These are phyloP conservation scores for Corella eumyota DNA, from an alignment of 23 tunicate species.

Conservation along the genomic window DNA sequence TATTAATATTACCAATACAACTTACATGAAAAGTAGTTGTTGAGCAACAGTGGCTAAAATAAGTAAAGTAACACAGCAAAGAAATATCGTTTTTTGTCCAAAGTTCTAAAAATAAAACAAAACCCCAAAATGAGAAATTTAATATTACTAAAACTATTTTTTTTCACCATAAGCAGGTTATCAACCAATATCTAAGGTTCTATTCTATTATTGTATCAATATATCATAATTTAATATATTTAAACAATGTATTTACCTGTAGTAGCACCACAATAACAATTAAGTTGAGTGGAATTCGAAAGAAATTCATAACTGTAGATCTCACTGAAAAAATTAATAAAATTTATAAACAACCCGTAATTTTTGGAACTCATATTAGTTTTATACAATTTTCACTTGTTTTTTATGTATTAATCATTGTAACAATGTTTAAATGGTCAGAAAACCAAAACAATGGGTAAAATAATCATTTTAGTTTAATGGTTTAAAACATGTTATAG, in stretches of 20 bases:
- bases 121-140: neutral
- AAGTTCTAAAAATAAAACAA: slow-evolving; percentile 14
- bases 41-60: slow-evolving; percentile 15
- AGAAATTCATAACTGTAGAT: slow-evolving; percentile 45
- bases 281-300: slow-evolving; percentile 40
- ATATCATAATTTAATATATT: too few species aligned
- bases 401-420: neutral
- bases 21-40: slow-evolving; percentile 25
- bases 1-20: too few species aligned
- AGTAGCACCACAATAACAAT: slow-evolving; percentile 26
- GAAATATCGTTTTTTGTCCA: slow-evolving; percentile 8
- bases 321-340: slow-evolving; percentile 18
- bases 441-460: neutral
- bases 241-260: slow-evolving; percentile 16
- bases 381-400: neutral
- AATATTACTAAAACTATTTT: too few species aligned
- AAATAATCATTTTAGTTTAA: too few species aligned
- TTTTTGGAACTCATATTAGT: neutral
- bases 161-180: too few species aligned
- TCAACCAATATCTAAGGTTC: too few species aligned
- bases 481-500: too few species aligned
- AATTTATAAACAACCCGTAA: neutral
- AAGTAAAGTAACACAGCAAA: slow-evolving; percentile 8
- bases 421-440: neutral
- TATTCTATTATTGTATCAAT: too few species aligned